A percentile compares a stretch with the other conserved stretches of the same genome.
phyloP scores from a whole-genome alignment of 2,797 vertebrate species.

The Microctenopoma lineatum region DNA sequence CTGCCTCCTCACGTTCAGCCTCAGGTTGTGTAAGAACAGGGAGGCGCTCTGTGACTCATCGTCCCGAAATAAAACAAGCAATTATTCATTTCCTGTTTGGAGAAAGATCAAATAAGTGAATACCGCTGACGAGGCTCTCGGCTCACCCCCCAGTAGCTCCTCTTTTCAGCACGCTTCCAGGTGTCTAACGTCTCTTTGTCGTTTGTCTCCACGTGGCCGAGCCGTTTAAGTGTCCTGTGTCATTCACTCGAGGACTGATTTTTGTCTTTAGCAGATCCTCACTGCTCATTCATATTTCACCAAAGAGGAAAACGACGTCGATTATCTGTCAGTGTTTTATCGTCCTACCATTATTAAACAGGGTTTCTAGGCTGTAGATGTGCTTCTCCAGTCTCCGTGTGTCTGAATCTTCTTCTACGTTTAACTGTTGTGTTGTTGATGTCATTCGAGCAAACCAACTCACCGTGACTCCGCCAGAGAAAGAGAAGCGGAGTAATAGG shows the following conservation, averaged over 20 bases:
- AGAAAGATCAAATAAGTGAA: conserved; percentile 54
- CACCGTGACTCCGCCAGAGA: background rate
- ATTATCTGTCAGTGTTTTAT: no score
- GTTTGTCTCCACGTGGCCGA: background rate
- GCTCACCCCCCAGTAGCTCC: conserved; percentile 25
- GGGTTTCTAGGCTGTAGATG: no score
- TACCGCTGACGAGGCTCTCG: conserved; percentile 48
- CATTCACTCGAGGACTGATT: conserved; percentile 16
- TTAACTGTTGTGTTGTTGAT: no score
- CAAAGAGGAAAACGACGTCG: background rate
- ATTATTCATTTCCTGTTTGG: conserved; percentile 70
- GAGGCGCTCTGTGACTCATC: conserved; percentile 72
- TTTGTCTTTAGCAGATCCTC: conserved; percentile 6
- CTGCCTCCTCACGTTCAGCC: conserved; percentile 56
- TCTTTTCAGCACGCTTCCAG: conserved; percentile 9
- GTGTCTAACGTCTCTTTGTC: background rate
- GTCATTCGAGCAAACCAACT: no score
- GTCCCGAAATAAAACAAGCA: conserved; percentile 68
- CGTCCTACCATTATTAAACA: no score
- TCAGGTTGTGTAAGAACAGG: conserved; percentile 63
- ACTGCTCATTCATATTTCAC: background rate
- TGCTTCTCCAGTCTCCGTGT: no score
- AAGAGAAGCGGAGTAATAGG: background rate
- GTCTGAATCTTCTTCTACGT: no score
- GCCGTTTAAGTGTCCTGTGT: conserved; percentile 8